Percentiles rank a stretch among this genome's conserved stretches.
These are phyloP conservation scores for Anser brachyrhynchus DNA, from an alignment of 2,113 vertebrate species.

Conservation along the genomic window DNA sequence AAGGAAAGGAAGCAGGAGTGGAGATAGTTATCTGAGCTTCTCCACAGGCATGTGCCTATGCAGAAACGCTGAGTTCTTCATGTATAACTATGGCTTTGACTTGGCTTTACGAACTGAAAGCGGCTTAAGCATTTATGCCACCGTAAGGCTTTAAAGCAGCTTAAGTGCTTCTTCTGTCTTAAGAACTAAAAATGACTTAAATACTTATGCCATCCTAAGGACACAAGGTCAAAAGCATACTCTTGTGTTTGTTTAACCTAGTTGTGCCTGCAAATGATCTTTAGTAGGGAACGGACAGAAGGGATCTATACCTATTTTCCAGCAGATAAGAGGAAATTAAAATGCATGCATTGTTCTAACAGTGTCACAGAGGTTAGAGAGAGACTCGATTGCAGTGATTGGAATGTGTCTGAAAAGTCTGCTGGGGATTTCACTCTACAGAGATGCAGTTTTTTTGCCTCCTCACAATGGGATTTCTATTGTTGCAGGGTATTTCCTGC, in stretches of 20 bases:
- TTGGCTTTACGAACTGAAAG: not conserved
- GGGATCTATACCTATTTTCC: not conserved
- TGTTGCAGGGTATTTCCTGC: slow-evolving; percentile 15
- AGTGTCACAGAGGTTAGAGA: not conserved
- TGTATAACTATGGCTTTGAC: not conserved
- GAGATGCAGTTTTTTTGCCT: not conserved
- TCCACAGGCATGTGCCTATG: not conserved
- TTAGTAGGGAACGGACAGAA: not conserved
- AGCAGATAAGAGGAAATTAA: slow-evolving; percentile 35
- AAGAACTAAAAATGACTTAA: slow-evolving; percentile 59
- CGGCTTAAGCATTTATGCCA: slow-evolving; percentile 46
- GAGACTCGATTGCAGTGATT: not conserved
- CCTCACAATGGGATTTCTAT: slow-evolving; percentile 6
- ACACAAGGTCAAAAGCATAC: not conserved
- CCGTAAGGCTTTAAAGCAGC: slow-evolving; percentile 46
- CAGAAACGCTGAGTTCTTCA: not conserved
- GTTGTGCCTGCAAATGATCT: not conserved
- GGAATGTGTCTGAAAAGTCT: not conserved
- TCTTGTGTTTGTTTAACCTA: not conserved
- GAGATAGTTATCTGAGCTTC: not conserved
- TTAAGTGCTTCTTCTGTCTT: slow-evolving; percentile 31
- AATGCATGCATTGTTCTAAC: not conserved
- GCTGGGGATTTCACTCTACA: not conserved
- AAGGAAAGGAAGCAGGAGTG: not conserved
- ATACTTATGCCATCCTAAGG: slow-evolving; percentile 43